Percentiles rank a stretch among this genome's conserved stretches.
These are phyloP conservation scores for Sebastes itinus DNA, from an alignment of 2,797 vertebrate genomes.

Conservation along the genomic window DNA sequence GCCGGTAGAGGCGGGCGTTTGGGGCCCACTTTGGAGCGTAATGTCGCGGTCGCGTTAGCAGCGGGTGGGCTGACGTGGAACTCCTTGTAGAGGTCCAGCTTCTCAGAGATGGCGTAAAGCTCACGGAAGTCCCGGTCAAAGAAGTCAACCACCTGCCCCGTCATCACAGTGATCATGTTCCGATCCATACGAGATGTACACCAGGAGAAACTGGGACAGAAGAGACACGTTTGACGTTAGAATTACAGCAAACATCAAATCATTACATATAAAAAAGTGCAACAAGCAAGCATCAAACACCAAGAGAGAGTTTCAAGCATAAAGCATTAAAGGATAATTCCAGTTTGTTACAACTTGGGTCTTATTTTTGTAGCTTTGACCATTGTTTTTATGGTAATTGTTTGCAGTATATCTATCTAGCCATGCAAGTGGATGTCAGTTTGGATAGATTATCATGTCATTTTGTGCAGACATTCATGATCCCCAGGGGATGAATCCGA, in stretches of 20 bases:
- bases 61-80: slow-evolving; percentile 81
- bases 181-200: slow-evolving; percentile 90
- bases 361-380: not conserved
- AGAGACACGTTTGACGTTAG: not conserved
- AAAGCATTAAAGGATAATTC: not conserved
- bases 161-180: slow-evolving; percentile 91
- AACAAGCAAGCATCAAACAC: not conserved
- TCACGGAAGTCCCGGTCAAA: slow-evolving; percentile 94
- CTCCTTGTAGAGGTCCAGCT: slow-evolving; percentile 88
- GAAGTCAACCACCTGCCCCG: slow-evolving; percentile 90
- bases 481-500: not conserved
- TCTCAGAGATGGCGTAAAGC: slow-evolving; percentile 91
- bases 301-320: not conserved
- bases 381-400: too few species aligned
- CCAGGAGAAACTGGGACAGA: slow-evolving; percentile 89
- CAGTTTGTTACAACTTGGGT: not conserved
- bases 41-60: not conserved
- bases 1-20: slow-evolving; percentile 45
- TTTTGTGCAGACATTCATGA: not conserved
- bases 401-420: not conserved
- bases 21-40: slow-evolving; percentile 46
- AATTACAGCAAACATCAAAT: not conserved
- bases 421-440: too few species aligned
- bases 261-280: not conserved
- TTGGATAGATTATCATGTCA: not conserved